These are phyloP conservation scores for Todiramphus saurophagus DNA, from an alignment of 2,113 vertebrate genomes.

Conservation along the genomic window DNA sequence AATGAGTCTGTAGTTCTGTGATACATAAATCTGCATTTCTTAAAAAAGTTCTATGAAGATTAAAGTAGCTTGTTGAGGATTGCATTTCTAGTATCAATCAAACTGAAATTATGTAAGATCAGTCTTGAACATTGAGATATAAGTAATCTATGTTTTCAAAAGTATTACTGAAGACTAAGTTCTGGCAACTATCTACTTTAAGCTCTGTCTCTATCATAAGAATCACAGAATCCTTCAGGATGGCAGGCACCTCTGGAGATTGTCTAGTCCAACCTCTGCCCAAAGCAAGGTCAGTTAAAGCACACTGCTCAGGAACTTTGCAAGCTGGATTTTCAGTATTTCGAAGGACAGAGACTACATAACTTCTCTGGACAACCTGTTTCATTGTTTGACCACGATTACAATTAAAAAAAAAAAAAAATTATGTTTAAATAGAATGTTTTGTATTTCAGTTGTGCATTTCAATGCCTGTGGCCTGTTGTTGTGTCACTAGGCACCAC, in stretches of 20 bases:
- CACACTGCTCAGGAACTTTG: background rate
- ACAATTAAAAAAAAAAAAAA: background rate
- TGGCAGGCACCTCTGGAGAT: background rate
- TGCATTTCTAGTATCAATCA: background rate
- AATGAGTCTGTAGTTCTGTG: background rate
- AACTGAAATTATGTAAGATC: background rate
- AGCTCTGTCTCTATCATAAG: background rate
- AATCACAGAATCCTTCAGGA: background rate
- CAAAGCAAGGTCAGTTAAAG: background rate
- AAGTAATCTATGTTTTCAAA: background rate
- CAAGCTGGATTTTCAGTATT: background rate
- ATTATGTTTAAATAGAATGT: background rate
- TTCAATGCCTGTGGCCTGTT: background rate
- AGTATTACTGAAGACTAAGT: background rate
- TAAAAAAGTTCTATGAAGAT: background rate
- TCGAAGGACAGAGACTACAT: background rate
- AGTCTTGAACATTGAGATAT: background rate
- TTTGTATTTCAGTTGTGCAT: background rate
- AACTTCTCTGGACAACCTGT: background rate
- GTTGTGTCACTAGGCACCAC: background rate
- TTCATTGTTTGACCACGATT: background rate
- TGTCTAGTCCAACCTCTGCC: background rate
- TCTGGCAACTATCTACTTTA: background rate
- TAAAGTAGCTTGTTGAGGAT: background rate
- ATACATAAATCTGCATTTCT: background rate